phyloP scores from a whole-genome alignment of 2,113 vertebrate species.

The Chionomys nivalis region DNA sequence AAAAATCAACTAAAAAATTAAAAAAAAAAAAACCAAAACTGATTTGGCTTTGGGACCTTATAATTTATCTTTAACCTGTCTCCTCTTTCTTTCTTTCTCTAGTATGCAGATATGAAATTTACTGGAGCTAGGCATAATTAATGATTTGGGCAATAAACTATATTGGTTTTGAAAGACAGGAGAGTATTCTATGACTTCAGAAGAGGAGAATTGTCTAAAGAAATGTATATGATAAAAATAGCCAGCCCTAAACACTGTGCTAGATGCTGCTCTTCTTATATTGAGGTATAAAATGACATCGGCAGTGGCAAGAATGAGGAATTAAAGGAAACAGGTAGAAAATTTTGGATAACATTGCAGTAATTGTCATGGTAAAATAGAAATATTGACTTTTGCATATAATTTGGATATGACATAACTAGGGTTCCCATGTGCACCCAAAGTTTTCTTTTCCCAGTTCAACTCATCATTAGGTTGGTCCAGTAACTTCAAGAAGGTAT shows the following conservation, averaged over 20 bases:
- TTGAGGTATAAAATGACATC: background rate
- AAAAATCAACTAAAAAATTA: too few relatives aligned
- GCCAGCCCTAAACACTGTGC: background rate
- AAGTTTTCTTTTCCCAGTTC: background rate
- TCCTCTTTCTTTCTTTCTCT: background rate
- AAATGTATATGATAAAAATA: background rate
- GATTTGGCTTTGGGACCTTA: background rate
- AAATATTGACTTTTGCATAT: background rate
- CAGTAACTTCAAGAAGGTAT: background rate
- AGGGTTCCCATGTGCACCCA: background rate
- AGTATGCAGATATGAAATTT: background rate
- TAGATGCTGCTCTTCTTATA: background rate
- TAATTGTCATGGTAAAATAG: background rate
- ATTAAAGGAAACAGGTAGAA: background rate
- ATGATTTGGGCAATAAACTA: background rate
- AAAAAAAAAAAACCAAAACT: background rate
- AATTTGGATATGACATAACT: background rate
- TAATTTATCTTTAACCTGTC: background rate
- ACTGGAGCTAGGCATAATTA: background rate
- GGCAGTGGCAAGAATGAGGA: background rate
- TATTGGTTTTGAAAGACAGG: background rate
- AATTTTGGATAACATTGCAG: background rate
- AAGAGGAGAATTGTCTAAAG: background rate
- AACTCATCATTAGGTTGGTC: background rate
- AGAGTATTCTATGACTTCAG: background rate